Conservation (phyloP, 1,140 invertebrate genomes). For the Eulimnadia texana region DNA sequence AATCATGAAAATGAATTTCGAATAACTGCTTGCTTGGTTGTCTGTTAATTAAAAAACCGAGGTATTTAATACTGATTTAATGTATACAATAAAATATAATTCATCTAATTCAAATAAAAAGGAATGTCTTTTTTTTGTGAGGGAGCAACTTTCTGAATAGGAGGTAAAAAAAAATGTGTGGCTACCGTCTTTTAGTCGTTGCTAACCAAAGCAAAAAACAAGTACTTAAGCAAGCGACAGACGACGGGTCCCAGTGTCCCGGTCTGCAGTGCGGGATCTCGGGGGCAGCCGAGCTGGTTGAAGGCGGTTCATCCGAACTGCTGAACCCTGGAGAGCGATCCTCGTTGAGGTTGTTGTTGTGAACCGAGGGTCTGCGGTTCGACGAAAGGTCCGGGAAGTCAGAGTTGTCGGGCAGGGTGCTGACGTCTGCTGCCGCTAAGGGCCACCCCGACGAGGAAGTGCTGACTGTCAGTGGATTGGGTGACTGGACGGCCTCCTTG, state of each 20-base stretch:
- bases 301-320: neutral
- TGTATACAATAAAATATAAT: too few relatives aligned
- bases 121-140: too few relatives aligned
- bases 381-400: neutral
- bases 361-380: neutral
- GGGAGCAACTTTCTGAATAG: too few relatives aligned
- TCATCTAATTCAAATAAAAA: too few relatives aligned
- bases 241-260: slow-evolving; percentile 5
- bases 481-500: slow-evolving; percentile 20
- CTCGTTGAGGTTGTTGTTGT: slow-evolving; percentile 6
- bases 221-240: slow-evolving; percentile 9
- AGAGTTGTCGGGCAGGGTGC: neutral
- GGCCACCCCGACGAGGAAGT: slow-evolving; percentile 9
- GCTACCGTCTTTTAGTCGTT: too few relatives aligned
- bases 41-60: too few relatives aligned
- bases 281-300: neutral
- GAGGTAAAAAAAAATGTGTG: neutral
- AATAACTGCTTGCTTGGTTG: too few relatives aligned
- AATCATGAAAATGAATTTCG: too few relatives aligned
- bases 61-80: too few relatives aligned
- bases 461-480: slow-evolving; percentile 14
- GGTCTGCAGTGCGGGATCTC: neutral
- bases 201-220: neutral
- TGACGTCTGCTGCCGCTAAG: neutral
- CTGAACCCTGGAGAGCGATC: neutral